Evolutionary conservation across 2,113 vertebrate genomes (phyloP).

Genomic region (Chloroceryle aenea): DNA sequence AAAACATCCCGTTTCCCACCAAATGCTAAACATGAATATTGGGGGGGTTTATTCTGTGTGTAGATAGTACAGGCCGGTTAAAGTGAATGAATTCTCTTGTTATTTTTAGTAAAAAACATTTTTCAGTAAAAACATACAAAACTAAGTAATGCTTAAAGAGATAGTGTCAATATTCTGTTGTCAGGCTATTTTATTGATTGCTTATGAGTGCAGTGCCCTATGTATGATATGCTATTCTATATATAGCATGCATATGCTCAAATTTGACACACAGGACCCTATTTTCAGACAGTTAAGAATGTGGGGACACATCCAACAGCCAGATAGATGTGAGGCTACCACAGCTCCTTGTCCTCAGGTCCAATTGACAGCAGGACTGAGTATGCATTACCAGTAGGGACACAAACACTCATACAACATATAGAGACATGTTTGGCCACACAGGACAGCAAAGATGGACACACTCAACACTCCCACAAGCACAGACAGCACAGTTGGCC

Average conservation of each 20-base stretch:
- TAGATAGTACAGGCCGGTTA: neutral
- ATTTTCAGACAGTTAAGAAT: neutral
- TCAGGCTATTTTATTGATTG: conserved; percentile 23
- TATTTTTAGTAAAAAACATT: neutral
- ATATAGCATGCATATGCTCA: neutral
- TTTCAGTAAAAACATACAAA: conserved; percentile 19
- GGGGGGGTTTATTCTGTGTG: neutral
- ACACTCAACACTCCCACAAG: neutral
- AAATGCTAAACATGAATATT: neutral
- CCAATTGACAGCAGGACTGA: rapidly evolving
- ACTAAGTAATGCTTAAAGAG: neutral
- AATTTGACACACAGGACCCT: neutral
- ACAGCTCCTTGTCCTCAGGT: neutral
- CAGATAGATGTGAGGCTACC: neutral
- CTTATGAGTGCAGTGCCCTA: neutral
- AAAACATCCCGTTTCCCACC: neutral
- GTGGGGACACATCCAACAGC: neutral
- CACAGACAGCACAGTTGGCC: no score
- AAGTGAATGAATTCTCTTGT: neutral
- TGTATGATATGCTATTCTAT: neutral
- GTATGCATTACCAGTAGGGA: rapidly evolving
- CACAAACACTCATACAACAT: neutral
- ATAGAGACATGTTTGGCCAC: neutral
- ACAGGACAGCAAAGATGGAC: no score
- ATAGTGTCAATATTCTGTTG: neutral